These are phyloP conservation scores for Desmophyllum pertusum DNA, from an alignment of 92 coral and sea anemone species.

Conservation along the genomic window DNA sequence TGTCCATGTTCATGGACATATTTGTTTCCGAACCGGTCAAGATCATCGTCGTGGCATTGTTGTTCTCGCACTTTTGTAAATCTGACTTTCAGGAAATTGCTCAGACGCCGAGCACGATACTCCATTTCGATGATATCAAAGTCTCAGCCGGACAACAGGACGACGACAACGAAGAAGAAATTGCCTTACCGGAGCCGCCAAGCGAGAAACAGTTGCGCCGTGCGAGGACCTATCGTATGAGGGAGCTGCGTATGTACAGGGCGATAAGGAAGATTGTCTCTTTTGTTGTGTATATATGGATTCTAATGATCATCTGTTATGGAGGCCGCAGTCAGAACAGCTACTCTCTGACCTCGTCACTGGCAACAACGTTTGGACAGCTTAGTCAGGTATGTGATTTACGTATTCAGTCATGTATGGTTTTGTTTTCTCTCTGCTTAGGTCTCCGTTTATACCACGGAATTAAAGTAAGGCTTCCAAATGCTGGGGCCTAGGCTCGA, in stretches of 20 bases:
- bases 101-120: neutral
- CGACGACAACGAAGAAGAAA: neutral
- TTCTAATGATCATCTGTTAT: conserved; percentile 50
- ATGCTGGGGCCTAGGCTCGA: no score
- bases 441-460: no score
- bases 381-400: neutral
- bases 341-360: conserved; percentile 39
- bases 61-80: conserved; percentile 19
- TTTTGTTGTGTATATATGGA: conserved; percentile 45
- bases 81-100: neutral
- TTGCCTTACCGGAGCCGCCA: conserved; percentile 38
- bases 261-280: conserved; percentile 42
- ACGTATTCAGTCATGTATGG: neutral
- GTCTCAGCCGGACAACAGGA: neutral
- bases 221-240: conserved; percentile 29
- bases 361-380: conserved; percentile 22
- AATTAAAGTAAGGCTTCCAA: no score
- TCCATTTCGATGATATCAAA: neutral
- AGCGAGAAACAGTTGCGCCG: conserved; percentile 33
- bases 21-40: conserved; percentile 53
- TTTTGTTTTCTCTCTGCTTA: neutral
- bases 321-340: conserved; percentile 50
- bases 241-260: conserved; percentile 39
- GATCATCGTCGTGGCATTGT: conserved; percentile 31
- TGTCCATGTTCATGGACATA: conserved; percentile 56